Conservation (phyloP, 1,140 invertebrate genomes). For the Sminthurinus signatus region DNA sequence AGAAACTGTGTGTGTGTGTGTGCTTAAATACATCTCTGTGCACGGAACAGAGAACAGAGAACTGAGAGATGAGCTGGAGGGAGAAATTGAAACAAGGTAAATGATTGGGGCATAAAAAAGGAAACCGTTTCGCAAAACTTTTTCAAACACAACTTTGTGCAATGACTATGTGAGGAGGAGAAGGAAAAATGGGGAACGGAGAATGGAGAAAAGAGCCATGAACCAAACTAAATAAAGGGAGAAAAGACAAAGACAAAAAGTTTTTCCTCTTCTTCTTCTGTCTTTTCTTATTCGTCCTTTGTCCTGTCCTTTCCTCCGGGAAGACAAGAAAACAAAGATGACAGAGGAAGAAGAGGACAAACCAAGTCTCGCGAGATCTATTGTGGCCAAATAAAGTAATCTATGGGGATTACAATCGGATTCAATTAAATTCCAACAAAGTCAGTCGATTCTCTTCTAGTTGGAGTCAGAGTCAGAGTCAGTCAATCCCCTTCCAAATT, state of each 20-base stretch:
- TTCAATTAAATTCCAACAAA: conserved; percentile 32
- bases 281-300: too few relatives aligned
- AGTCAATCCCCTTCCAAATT: not conserved
- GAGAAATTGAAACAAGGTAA: conserved; percentile 36
- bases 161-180: not conserved
- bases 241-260: too few relatives aligned
- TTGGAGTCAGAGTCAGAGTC: not conserved
- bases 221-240: too few relatives aligned
- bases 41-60: not conserved
- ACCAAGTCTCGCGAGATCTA: conserved; percentile 14
- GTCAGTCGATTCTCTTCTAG: conserved; percentile 16
- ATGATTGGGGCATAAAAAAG: conserved; percentile 33
- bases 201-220: too few relatives aligned
- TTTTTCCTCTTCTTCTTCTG: too few relatives aligned
- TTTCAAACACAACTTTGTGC: not conserved
- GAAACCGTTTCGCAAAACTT: conserved; percentile 33
- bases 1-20: not conserved
- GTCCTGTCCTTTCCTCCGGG: too few relatives aligned
- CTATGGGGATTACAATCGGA: conserved; percentile 29
- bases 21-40: not conserved
- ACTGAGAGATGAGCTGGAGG: not conserved
- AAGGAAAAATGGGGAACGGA: conserved; percentile 1
- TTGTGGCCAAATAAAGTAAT: conserved; percentile 29
- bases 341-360: not conserved
- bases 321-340: too few relatives aligned